Conservation (phyloP, 2,888 invertebrate species). For the Acrobasis suavella region DNA sequence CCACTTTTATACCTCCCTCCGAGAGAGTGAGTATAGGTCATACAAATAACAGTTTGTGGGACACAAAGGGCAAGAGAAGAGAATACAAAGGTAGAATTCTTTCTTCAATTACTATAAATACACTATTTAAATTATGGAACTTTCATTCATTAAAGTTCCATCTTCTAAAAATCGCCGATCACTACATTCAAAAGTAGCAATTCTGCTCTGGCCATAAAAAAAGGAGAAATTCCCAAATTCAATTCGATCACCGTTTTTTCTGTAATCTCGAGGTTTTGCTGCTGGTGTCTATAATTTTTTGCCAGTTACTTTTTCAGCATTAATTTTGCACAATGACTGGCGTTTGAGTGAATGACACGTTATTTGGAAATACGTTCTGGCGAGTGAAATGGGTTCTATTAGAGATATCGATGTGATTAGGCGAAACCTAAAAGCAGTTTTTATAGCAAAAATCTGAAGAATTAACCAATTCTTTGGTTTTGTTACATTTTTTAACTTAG, state of each 20-base stretch:
- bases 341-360: neutral
- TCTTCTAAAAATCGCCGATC: neutral
- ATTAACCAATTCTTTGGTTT: too few relatives aligned
- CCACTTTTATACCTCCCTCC: too few relatives aligned
- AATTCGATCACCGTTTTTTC: neutral
- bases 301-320: neutral
- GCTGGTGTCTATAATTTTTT: conserved; percentile 11
- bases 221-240: neutral
- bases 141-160: too few relatives aligned
- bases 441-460: too few relatives aligned
- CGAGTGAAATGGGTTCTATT: conserved; percentile 1
- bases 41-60: too few relatives aligned
- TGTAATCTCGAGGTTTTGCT: neutral
- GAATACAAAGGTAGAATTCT: too few relatives aligned
- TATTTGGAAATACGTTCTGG: neutral
- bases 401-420: conserved; percentile 1
- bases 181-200: neutral
- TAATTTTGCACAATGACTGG: conserved; percentile 6
- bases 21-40: too few relatives aligned
- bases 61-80: too few relatives aligned
- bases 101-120: too few relatives aligned
- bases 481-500: too few relatives aligned
- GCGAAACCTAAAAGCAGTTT: neutral
- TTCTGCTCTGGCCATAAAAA: neutral
- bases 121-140: too few relatives aligned